Evolutionary conservation across 2,113 vertebrate species (phyloP).

Genomic region (Trichechus manatus): DNA sequence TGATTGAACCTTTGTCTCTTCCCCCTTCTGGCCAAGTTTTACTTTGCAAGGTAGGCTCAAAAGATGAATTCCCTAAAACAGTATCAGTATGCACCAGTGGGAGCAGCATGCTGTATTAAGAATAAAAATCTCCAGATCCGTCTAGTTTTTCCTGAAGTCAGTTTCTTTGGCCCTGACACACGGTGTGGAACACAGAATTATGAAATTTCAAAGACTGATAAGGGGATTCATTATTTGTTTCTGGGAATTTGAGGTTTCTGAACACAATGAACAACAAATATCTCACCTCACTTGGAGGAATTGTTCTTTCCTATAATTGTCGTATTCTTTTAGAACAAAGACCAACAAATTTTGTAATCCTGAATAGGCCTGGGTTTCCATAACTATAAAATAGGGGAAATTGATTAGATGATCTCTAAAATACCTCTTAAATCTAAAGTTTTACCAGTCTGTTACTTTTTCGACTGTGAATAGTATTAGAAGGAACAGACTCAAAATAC

Average conservation of each 20-base stretch:
- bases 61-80: not conserved
- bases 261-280: slow-evolving; percentile 64
- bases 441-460: not conserved
- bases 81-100: too few relatives aligned
- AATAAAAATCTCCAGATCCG: slow-evolving; percentile 1
- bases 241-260: slow-evolving; percentile 29
- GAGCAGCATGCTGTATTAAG: not conserved
- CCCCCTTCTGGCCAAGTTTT: not conserved
- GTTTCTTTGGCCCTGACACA: not conserved
- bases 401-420: not conserved
- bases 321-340: slow-evolving; percentile 56
- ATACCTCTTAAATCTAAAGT: not conserved
- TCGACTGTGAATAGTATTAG: not conserved
- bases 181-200: slow-evolving; percentile 12
- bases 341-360: slow-evolving; percentile 8
- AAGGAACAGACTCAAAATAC: not conserved
- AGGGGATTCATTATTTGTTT: slow-evolving; percentile 55
- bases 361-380: slow-evolving; percentile 28
- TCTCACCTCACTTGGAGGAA: not conserved
- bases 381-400: not conserved
- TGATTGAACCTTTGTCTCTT: slow-evolving; percentile 11
- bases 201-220: slow-evolving; percentile 35
- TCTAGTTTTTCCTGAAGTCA: not conserved
- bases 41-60: not conserved
- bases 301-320: slow-evolving; percentile 73